A percentile compares a stretch with the other conserved stretches of the same genome.
phyloP scores from a whole-genome alignment of 2,113 vertebrate genomes.

The Paraplagusia blochii region DNA sequence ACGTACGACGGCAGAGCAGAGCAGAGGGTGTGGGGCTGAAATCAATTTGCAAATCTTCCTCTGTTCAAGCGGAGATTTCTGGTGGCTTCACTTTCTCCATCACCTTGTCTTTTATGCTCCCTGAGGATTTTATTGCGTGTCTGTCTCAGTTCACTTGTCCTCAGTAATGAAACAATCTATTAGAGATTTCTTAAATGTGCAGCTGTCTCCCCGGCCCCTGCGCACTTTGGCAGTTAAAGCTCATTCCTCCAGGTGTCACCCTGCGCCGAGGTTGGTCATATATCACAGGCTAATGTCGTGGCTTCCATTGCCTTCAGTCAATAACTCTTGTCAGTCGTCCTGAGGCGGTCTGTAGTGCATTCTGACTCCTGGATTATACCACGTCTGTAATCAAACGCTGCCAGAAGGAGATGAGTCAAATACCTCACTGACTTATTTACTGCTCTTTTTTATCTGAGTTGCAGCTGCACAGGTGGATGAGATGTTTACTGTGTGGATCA shows the following conservation, averaged over 20 bases:
- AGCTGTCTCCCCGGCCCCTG: conserved; percentile 5
- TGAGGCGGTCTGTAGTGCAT: conserved; percentile 16
- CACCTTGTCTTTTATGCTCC: conserved; percentile 35
- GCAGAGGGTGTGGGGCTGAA: conserved; percentile 4
- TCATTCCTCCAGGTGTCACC: conserved; percentile 40
- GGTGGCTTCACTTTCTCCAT: conserved; percentile 6
- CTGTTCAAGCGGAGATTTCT: not conserved
- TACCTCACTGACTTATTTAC: conserved; percentile 22
- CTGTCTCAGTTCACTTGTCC: conserved; percentile 23
- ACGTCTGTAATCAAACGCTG: conserved; percentile 63
- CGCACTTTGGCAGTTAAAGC: conserved; percentile 22
- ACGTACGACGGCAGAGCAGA: not conserved
- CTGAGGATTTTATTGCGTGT: conserved; percentile 36
- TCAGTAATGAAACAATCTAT: conserved; percentile 13
- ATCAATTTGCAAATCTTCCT: conserved; percentile 17
- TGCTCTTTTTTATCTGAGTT: conserved; percentile 18
- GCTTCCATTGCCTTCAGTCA: conserved; percentile 27
- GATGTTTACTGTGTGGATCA: not conserved
- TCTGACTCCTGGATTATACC: conserved; percentile 39
- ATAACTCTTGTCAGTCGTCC: conserved; percentile 44
- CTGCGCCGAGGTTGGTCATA: conserved; percentile 34
- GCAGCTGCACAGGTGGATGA: conserved; percentile 24
- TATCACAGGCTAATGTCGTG: conserved; percentile 35
- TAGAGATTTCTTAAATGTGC: conserved; percentile 12
- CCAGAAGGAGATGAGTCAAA: conserved; percentile 6